Evolutionary conservation across 1,140 invertebrate species (phyloP), one percentile per base, ranked within the genome.

Genomic region (Lepidurus apus): DNA sequence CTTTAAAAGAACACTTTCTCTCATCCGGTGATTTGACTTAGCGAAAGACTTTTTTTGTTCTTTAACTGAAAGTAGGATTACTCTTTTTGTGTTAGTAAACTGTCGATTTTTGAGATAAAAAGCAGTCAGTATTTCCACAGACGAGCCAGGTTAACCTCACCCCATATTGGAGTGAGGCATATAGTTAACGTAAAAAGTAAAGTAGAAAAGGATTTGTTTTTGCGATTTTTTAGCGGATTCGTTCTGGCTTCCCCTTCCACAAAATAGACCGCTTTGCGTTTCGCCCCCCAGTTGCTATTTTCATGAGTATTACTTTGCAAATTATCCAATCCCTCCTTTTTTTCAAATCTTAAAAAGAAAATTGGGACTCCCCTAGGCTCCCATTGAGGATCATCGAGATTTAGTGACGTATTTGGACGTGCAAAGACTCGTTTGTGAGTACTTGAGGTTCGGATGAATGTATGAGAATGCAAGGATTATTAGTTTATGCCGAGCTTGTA

Each of bases 401-500:
- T 65, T 65, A 65, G 21, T 65, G 47, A 65, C 47, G 47, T 65
- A 65, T 65, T n/a, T 65, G 8, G 21, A 65, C 53, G 53, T 65
- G 53, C 17, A 21, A 65, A 65, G 21, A 65, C 53, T 21, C 53
- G 21, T 65, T 65, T 65, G 53, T 65, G 53, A 65, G 53, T 65
- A 21, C 8, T 65, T 21, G 53, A 65, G n/a, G 21, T 13, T n/a
- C 17, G 17, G 53, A 65, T 4, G 53, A 21, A 21, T 65, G 53
- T 13, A 65, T 65, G 53, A 0, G 53, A 21, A 17, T 21, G 53
- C 17, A 65, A 11, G 53, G 53, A 21, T 65, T 65, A 65, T 65
- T 65, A 65, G 53, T 17, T 47, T 65, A 21, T 65, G 53, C n/a
- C 21, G 53, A 65, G n/a, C 53, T 65, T 65, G 53, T 65, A 65